phyloP scores from a whole-genome alignment of 1,140 invertebrate species.

The Drosophila kikkawai region DNA sequence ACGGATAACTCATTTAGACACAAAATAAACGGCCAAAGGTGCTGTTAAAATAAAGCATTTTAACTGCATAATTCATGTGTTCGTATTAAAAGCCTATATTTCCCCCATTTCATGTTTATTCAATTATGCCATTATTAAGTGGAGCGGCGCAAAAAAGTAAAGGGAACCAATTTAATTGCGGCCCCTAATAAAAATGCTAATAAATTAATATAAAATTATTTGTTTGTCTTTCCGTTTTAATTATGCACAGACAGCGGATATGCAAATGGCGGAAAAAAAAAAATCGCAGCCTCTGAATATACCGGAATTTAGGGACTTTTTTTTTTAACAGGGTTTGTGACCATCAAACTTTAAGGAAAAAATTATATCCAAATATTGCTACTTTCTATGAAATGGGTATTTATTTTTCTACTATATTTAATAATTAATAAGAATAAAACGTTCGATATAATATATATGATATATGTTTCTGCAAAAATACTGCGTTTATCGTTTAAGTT shows the following conservation, averaged over 20 bases:
- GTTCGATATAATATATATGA: too few relatives aligned
- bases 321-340: background rate
- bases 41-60: background rate
- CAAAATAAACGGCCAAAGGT: background rate
- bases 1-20: background rate
- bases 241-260: conserved; percentile 48
- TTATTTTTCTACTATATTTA: too few relatives aligned
- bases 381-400: background rate
- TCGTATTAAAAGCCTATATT: conserved; percentile 9
- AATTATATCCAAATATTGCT: background rate
- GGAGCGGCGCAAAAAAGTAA: conserved; percentile 8
- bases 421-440: too few relatives aligned
- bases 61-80: conserved; percentile 25
- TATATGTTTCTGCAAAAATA: too few relatives aligned
- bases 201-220: conserved; percentile 52
- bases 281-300: background rate
- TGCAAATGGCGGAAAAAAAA: conserved; percentile 10
- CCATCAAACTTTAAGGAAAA: background rate
- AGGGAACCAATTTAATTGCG: conserved; percentile 45
- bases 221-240: conserved; percentile 42
- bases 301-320: background rate
- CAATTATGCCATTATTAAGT: conserved; percentile 53
- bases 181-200: conserved; percentile 53
- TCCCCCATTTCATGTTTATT: conserved; percentile 38
- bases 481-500: too few relatives aligned